Evolutionary conservation across 2,888 invertebrate genomes (phyloP).

Genomic region (Sericinus montela): DNA sequence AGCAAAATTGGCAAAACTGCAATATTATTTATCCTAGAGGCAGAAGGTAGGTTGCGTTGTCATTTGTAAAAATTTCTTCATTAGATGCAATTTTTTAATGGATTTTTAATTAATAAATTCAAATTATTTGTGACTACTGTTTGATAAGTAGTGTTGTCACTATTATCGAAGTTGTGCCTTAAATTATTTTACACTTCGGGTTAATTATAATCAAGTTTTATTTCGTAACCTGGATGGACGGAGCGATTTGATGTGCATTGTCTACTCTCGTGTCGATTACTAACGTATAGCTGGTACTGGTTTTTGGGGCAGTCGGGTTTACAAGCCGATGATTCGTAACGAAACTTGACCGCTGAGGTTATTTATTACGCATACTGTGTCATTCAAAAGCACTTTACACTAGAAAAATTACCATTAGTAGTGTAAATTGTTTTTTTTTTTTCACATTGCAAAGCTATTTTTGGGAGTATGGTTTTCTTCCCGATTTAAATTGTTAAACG

Average conservation of each 20-base stretch:
- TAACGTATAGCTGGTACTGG: constrained; percentile 25
- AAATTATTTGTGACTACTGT: too few relatives aligned
- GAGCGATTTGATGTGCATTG: constrained; percentile 25
- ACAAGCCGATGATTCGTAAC: background rate
- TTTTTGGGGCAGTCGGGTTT: constrained; percentile 17
- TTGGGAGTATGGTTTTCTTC: constrained; percentile 41
- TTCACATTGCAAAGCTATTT: constrained; percentile 27
- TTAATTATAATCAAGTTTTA: too few relatives aligned
- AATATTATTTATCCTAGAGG: too few relatives aligned
- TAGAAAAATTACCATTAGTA: background rate
- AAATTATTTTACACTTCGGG: too few relatives aligned
- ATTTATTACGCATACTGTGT: background rate
- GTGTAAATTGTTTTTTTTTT: constrained; percentile 3
- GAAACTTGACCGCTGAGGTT: background rate
- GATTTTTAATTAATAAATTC: too few relatives aligned
- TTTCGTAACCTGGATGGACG: constrained; percentile 6
- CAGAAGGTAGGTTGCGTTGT: too few relatives aligned
- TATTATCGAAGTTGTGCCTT: too few relatives aligned
- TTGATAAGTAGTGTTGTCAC: too few relatives aligned
- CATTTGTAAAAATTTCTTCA: too few relatives aligned
- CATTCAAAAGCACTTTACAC: constrained; percentile 5
- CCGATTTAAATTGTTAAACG: constrained; percentile 40
- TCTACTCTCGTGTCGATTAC: constrained; percentile 38
- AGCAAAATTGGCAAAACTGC: too few relatives aligned
- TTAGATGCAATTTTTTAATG: too few relatives aligned